Conservation (phyloP, 2,888 invertebrate genomes). For the Lacanobia oleracea region DNA sequence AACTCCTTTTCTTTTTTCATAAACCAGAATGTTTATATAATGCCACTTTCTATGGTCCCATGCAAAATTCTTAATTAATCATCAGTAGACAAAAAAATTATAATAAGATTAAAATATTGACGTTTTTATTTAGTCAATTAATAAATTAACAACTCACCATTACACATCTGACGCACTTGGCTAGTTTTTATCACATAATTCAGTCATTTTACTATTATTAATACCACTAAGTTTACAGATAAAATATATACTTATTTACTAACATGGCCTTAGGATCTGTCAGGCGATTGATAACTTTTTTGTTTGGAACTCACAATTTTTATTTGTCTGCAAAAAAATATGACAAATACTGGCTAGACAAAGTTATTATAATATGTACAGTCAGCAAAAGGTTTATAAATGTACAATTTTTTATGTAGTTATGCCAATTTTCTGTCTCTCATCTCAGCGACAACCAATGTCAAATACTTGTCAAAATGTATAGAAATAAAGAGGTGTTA, state of each 20-base stretch:
- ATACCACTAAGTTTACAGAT: constrained; percentile 17
- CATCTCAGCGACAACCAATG: too few relatives aligned
- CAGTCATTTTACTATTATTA: not conserved
- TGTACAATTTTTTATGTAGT: not conserved
- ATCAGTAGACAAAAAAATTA: too few relatives aligned
- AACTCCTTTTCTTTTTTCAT: too few relatives aligned
- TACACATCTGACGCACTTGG: not conserved
- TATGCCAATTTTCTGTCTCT: not conserved
- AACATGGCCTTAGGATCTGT: not conserved
- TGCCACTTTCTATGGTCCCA: too few relatives aligned
- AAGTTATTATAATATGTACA: not conserved
- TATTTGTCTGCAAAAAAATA: not conserved
- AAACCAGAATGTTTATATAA: too few relatives aligned
- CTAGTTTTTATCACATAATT: not conserved
- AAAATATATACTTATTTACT: not conserved
- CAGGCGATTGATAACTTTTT: not conserved
- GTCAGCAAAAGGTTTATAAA: constrained; percentile 4
- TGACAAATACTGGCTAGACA: not conserved
- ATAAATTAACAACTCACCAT: not conserved
- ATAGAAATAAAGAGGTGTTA: too few relatives aligned
- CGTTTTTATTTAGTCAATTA: not conserved
- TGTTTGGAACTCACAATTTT: not conserved
- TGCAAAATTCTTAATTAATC: too few relatives aligned
- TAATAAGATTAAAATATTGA: not conserved
- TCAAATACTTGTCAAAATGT: too few relatives aligned